Conservation (phyloP, 1,140 invertebrate genomes). For the Manduca sexta region DNA sequence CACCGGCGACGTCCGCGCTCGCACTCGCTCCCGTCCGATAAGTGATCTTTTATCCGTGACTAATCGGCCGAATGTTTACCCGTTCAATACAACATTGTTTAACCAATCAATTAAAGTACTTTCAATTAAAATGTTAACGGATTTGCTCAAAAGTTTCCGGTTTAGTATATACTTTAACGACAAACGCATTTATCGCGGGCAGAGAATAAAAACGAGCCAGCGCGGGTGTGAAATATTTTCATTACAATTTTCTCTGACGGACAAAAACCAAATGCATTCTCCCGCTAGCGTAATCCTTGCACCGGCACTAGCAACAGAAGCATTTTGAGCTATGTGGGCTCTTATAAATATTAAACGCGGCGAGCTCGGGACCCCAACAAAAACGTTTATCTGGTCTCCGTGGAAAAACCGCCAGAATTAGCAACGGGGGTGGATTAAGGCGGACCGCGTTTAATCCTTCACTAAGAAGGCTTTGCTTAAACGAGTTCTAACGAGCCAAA, state of each 20-base stretch:
- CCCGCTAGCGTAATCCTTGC: slow-evolving; percentile 51
- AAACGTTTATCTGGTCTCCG: slow-evolving; percentile 68
- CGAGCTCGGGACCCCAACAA: slow-evolving; percentile 47
- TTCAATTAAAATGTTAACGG: slow-evolving; percentile 26
- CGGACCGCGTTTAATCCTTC: slow-evolving; percentile 70
- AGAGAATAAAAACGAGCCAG: not conserved
- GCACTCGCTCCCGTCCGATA: slow-evolving; percentile 18
- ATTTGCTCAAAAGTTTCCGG: not conserved
- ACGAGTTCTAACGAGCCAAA: slow-evolving; percentile 72
- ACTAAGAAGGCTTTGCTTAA: slow-evolving; percentile 73
- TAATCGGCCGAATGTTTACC: slow-evolving; percentile 36
- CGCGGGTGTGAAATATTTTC: slow-evolving; percentile 31
- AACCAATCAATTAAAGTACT: slow-evolving; percentile 23
- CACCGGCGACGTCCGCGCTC: not conserved
- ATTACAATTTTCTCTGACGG: slow-evolving; percentile 29
- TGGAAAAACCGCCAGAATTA: slow-evolving; percentile 70
- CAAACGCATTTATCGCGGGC: not conserved
- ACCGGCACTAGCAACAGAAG: slow-evolving; percentile 46
- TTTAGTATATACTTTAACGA: not conserved
- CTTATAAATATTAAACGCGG: slow-evolving; percentile 67
- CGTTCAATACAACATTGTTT: slow-evolving; percentile 28
- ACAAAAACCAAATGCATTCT: slow-evolving; percentile 49
- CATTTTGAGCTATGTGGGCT: slow-evolving; percentile 48
- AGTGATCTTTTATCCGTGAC: slow-evolving; percentile 45
- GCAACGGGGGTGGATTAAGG: slow-evolving; percentile 64